These are phyloP conservation scores for Bettongia penicillata DNA, from an alignment of 2,113 vertebrate genomes.

Conservation along the genomic window DNA sequence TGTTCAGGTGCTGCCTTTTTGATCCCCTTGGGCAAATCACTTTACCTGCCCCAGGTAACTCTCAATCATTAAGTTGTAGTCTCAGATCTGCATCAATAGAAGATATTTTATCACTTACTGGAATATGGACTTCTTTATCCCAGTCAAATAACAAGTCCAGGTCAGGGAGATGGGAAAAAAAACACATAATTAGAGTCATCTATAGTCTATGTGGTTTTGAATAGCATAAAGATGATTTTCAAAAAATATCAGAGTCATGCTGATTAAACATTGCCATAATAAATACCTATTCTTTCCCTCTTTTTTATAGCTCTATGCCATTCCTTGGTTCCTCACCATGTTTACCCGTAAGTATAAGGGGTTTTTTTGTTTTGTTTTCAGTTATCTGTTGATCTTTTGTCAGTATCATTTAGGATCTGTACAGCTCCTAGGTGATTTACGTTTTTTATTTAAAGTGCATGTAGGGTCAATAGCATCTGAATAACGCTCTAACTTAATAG, in stretches of 20 bases:
- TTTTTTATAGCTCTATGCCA: conserved; percentile 93
- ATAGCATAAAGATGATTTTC: not conserved
- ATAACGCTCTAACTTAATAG: conserved; percentile 27
- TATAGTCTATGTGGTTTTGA: conserved; percentile 2
- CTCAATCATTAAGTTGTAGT: not conserved
- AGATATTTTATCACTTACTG: not conserved
- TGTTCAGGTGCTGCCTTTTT: not conserved
- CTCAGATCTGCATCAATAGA: not conserved
- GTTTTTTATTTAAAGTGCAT: conserved; percentile 4
- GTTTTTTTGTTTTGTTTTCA: not conserved
- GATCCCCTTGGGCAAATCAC: not conserved
- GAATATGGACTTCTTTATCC: not conserved
- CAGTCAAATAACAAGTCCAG: not conserved
- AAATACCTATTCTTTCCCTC: conserved; percentile 1
- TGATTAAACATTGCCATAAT: not conserved
- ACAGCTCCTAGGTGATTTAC: not conserved
- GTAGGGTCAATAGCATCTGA: not conserved
- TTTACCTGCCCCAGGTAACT: not conserved
- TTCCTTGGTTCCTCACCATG: conserved; percentile 99
- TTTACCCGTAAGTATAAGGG: conserved; percentile 95
- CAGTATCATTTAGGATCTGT: not conserved
- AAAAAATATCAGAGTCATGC: not conserved
- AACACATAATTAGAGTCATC: not conserved
- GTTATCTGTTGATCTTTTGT: conserved; percentile 8
- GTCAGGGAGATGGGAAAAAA: not conserved